Conservation (phyloP, 2,888 invertebrate species). For the Pteria penguin region DNA sequence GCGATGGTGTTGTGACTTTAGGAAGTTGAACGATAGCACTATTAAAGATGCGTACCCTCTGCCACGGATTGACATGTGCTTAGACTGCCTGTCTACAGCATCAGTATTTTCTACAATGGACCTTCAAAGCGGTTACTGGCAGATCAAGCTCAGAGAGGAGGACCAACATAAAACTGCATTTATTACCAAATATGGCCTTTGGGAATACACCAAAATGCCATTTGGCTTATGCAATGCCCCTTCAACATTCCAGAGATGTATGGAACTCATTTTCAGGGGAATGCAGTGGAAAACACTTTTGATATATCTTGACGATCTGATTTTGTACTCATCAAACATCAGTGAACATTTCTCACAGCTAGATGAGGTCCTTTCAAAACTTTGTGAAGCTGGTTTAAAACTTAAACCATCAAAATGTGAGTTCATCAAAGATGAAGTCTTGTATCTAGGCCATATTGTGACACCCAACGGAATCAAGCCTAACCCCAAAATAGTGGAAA, state of each 20-base stretch:
- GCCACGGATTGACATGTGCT: constrained; percentile 36
- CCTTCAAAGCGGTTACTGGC: constrained; percentile 42
- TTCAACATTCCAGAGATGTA: constrained; percentile 31
- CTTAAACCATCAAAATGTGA: constrained; percentile 39
- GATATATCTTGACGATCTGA: constrained; percentile 43
- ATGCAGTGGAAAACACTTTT: constrained; percentile 39
- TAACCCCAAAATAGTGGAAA: constrained; percentile 16
- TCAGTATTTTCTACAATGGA: constrained; percentile 35
- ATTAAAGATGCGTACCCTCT: constrained; percentile 36
- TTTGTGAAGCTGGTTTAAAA: constrained; percentile 37
- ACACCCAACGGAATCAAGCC: constrained; percentile 23
- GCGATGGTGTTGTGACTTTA: constrained; percentile 23
- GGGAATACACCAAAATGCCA: constrained; percentile 38
- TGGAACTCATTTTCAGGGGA: constrained; percentile 33
- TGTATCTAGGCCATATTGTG: constrained; percentile 30
- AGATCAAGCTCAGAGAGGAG: constrained; percentile 24
- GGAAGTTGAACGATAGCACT: constrained; percentile 20
- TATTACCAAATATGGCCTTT: constrained; percentile 36
- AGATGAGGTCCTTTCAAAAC: constrained; percentile 32
- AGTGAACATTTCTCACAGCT: constrained; percentile 41
- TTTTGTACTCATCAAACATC: constrained; percentile 14
- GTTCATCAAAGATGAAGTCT: constrained; percentile 26
- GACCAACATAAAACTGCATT: constrained; percentile 33
- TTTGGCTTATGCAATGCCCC: constrained; percentile 29
- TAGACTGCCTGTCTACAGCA: constrained; percentile 24